Percentiles rank a stretch among this genome's conserved stretches.
phyloP scores from a whole-genome alignment of 2,113 vertebrate genomes.

The Merops nubicus region DNA sequence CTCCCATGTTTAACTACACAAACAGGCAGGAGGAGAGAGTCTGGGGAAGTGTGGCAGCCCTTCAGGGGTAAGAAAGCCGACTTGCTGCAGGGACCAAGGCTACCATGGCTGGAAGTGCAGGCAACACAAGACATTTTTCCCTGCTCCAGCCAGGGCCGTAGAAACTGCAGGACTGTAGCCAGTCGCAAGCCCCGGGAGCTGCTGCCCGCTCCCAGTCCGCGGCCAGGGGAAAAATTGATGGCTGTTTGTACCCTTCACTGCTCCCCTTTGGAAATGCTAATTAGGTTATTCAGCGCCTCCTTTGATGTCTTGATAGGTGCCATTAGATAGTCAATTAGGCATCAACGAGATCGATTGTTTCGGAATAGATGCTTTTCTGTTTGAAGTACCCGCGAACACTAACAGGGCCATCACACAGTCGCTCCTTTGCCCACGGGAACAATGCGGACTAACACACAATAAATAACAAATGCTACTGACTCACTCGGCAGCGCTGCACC shows the following conservation, averaged over 20 bases:
- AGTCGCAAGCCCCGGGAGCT: neutral
- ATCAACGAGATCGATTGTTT: conserved; percentile 62
- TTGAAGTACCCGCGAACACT: conserved; percentile 62
- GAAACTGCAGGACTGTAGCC: neutral
- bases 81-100: fast-evolving
- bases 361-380: conserved; percentile 35
- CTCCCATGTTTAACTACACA: neutral
- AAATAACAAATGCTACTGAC: conserved; percentile 2
- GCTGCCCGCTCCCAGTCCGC: neutral
- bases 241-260: conserved; percentile 48
- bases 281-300: conserved; percentile 51
- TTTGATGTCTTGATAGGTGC: conserved; percentile 68
- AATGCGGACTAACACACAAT: neutral
- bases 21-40: neutral
- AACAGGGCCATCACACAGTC: neutral
- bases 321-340: conserved; percentile 72
- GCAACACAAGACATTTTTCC: fast-evolving
- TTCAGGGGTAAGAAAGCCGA: neutral
- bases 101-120: neutral
- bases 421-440: conserved; percentile 17
- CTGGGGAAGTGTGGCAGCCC: too few species aligned
- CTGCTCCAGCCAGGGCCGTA: neutral
- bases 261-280: conserved; percentile 70
- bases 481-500: neutral
- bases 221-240: neutral